A percentile compares a stretch with the other conserved stretches of the same genome.
Evolutionary conservation across 37 sponge, comb jelly and placozoan genomes (phyloP).

Genomic region (Ephydatia muelleri): DNA sequence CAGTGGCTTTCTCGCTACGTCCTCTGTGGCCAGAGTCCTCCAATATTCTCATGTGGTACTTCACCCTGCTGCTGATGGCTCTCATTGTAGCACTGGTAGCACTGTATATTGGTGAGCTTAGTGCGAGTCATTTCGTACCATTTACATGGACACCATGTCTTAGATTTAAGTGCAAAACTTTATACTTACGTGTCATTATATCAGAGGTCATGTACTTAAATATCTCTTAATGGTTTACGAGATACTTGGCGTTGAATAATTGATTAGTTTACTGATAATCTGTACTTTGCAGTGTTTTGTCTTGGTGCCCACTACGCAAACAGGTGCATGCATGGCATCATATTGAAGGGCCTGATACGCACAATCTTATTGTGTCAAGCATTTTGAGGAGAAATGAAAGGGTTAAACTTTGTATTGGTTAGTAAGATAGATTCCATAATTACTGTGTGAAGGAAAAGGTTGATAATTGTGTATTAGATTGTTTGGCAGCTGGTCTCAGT

Average conservation of each 20-base stretch:
- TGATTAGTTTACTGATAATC: too few relatives aligned
- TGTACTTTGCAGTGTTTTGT: too few relatives aligned
- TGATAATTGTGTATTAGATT: neutral
- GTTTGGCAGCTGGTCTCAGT: neutral
- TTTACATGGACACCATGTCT: too few relatives aligned
- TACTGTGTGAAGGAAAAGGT: neutral
- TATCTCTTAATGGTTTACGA: too few relatives aligned
- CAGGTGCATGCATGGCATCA: conserved; percentile 3
- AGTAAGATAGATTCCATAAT: too few relatives aligned
- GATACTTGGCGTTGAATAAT: too few relatives aligned
- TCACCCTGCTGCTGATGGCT: conserved; percentile 17
- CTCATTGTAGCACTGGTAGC: conserved; percentile 52
- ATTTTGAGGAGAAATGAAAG: too few relatives aligned
- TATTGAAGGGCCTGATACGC: neutral
- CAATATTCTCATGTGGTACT: conserved; percentile 52
- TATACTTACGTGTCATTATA: neutral
- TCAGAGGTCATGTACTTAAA: too few relatives aligned
- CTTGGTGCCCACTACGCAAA: too few relatives aligned
- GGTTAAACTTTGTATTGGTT: too few relatives aligned
- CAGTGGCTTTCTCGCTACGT: conserved; percentile 62
- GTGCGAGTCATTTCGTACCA: neutral
- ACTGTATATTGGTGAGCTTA: conserved; percentile 2
- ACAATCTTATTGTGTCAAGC: too few relatives aligned
- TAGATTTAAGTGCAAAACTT: neutral
- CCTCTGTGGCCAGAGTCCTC: conserved; percentile 83